Evolutionary conservation across 2,888 invertebrate species (phyloP).

Genomic region (Eristalis arbustorum): DNA sequence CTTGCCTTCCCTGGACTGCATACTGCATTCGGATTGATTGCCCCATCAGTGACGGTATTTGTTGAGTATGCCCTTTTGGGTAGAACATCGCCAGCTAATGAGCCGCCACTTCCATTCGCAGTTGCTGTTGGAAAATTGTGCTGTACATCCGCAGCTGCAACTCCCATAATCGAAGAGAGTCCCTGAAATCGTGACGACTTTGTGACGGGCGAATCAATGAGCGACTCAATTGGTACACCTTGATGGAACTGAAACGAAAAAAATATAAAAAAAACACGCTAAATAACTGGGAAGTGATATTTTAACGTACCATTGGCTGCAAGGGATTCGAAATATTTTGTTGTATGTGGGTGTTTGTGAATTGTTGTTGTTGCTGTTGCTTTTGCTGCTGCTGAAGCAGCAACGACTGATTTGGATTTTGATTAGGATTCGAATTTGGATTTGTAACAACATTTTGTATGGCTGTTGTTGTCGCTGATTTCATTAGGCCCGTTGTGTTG

Average conservation of each 20-base stretch:
- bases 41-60: slow-evolving; percentile 46
- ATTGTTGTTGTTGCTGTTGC: slow-evolving; percentile 63
- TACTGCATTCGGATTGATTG: slow-evolving; percentile 32
- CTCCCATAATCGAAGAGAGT: slow-evolving; percentile 55
- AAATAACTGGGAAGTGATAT: slow-evolving; percentile 14
- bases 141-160: slow-evolving; percentile 61
- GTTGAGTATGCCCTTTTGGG: slow-evolving; percentile 62
- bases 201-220: slow-evolving; percentile 63
- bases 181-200: slow-evolving; percentile 57
- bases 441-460: slow-evolving; percentile 53
- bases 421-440: neutral
- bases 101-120: slow-evolving; percentile 49
- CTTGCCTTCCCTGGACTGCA: slow-evolving; percentile 71
- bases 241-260: slow-evolving; percentile 65
- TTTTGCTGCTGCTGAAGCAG: slow-evolving; percentile 58
- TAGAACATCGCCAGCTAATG: slow-evolving; percentile 46
- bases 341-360: slow-evolving; percentile 64
- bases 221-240: slow-evolving; percentile 70
- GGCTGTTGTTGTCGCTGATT: slow-evolving; percentile 71
- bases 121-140: slow-evolving; percentile 63
- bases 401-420: slow-evolving; percentile 31
- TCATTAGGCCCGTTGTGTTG: slow-evolving; percentile 68
- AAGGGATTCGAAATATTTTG: slow-evolving; percentile 76
- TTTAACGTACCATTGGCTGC: slow-evolving; percentile 73
- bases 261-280: slow-evolving; percentile 51